Evolutionary conservation across 2,113 vertebrate genomes (phyloP).

Genomic region (Ophthalmotilapia sp.): DNA sequence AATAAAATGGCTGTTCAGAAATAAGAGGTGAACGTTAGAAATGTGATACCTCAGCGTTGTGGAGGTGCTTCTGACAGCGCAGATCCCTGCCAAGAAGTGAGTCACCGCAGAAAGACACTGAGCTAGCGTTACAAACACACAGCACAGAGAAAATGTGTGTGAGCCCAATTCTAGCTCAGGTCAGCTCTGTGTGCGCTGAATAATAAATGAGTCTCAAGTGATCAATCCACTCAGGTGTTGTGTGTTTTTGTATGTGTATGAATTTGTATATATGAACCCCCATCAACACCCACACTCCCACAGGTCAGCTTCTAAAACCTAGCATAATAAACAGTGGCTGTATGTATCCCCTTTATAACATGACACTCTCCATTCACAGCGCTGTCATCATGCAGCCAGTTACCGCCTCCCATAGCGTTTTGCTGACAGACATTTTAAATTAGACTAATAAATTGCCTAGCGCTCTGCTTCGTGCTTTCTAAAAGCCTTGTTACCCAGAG

Average conservation of each 20-base stretch:
- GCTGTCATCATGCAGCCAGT: slow-evolving; percentile 56
- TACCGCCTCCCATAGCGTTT: slow-evolving; percentile 49
- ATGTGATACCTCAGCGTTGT: not conserved
- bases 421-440: slow-evolving; percentile 68
- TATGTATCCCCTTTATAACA: slow-evolving; percentile 46
- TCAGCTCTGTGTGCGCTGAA: not conserved
- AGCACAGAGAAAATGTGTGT: not conserved
- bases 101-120: not conserved
- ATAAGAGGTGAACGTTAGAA: not conserved
- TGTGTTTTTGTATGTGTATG: slow-evolving; percentile 17
- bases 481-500: slow-evolving; percentile 52
- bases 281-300: not conserved
- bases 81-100: not conserved
- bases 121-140: not conserved
- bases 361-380: slow-evolving; percentile 50
- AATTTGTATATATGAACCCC: not conserved
- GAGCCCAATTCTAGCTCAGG: not conserved
- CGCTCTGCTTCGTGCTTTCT: slow-evolving; percentile 42
- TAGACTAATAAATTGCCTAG: slow-evolving; percentile 65
- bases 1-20: not conserved
- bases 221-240: slow-evolving; percentile 4
- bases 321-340: slow-evolving; percentile 46
- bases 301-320: slow-evolving; percentile 27
- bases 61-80: not conserved
- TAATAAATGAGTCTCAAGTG: slow-evolving; percentile 18